These are phyloP conservation scores for Glyphotaelius pellucidus DNA, from an alignment of 2,888 invertebrate species.

Conservation along the genomic window DNA sequence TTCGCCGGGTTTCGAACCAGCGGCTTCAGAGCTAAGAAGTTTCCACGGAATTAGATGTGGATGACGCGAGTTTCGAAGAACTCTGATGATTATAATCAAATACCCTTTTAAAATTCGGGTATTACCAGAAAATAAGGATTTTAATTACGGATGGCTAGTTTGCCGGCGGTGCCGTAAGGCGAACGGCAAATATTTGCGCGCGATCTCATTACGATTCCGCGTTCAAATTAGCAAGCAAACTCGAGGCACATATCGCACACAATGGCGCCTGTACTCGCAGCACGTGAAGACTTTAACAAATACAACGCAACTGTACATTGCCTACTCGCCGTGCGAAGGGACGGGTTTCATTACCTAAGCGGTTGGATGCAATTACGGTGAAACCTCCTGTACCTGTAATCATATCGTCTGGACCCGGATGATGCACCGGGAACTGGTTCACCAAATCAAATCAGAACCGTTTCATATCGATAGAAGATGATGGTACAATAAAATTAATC, in stretches of 20 bases:
- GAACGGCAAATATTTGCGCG: constrained; percentile 15
- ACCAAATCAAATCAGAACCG: background rate
- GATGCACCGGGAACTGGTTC: background rate
- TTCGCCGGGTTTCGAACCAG: background rate
- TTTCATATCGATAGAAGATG: background rate
- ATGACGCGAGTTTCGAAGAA: background rate
- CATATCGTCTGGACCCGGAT: background rate
- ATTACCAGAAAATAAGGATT: background rate
- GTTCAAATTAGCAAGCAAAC: background rate
- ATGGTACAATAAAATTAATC: background rate
- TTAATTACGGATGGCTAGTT: too few relatives aligned
- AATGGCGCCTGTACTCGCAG: background rate
- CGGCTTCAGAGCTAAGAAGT: background rate
- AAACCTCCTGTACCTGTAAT: background rate
- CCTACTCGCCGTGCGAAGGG: constrained; percentile 23
- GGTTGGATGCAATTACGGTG: constrained; percentile 24
- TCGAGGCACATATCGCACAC: constrained; percentile 6
- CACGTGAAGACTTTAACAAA: constrained; percentile 18
- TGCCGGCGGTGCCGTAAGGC: too few relatives aligned
- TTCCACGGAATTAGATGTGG: background rate
- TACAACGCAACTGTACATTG: constrained; percentile 20
- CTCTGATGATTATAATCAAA: background rate
- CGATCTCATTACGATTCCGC: background rate
- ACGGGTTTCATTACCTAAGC: constrained; percentile 14
- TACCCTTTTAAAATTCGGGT: background rate